Evolutionary conservation across 2,888 invertebrate species (phyloP).

Genomic region (Drosophila nr. perissopoda): DNA sequence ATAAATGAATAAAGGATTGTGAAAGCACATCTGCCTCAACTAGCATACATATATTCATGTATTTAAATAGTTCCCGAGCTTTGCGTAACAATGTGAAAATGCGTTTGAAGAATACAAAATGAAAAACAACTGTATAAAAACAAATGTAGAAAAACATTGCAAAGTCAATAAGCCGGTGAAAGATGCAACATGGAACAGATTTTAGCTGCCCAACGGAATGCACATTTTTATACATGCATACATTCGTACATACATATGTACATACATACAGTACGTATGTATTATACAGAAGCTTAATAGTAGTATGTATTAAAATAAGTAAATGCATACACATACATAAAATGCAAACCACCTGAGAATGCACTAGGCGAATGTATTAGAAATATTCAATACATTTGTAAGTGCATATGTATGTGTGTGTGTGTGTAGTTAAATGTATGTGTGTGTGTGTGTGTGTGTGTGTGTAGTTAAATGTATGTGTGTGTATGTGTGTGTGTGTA

Average conservation of each 20-base stretch:
- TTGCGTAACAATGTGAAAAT: slow-evolving; percentile 26
- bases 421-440: not conserved
- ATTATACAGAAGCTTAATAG: not conserved
- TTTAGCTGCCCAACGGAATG: slow-evolving; percentile 49
- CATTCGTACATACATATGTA: not conserved
- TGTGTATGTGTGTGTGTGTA: not conserved
- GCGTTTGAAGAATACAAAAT: slow-evolving; percentile 3
- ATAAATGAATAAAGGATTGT: too few relatives aligned
- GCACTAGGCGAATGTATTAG: slow-evolving; percentile 41
- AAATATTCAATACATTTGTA: slow-evolving; percentile 20
- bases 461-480: not conserved
- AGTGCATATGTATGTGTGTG: not conserved
- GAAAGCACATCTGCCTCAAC: not conserved
- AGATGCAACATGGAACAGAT: slow-evolving; percentile 64
- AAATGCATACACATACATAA: slow-evolving; percentile 10
- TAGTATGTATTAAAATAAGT: slow-evolving; percentile 7
- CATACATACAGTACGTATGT: not conserved
- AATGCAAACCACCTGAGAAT: slow-evolving; percentile 74
- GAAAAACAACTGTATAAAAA: slow-evolving; percentile 58
- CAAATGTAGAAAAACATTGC: slow-evolving; percentile 63
- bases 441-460: not conserved
- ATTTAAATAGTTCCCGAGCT: slow-evolving; percentile 2
- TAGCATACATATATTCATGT: not conserved
- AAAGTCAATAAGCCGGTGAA: slow-evolving; percentile 26
- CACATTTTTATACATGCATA: slow-evolving; percentile 19